Percentiles rank a stretch among this genome's conserved stretches.
phyloP scores from a whole-genome alignment of 2,888 invertebrate genomes.

The Papilio gigon region DNA sequence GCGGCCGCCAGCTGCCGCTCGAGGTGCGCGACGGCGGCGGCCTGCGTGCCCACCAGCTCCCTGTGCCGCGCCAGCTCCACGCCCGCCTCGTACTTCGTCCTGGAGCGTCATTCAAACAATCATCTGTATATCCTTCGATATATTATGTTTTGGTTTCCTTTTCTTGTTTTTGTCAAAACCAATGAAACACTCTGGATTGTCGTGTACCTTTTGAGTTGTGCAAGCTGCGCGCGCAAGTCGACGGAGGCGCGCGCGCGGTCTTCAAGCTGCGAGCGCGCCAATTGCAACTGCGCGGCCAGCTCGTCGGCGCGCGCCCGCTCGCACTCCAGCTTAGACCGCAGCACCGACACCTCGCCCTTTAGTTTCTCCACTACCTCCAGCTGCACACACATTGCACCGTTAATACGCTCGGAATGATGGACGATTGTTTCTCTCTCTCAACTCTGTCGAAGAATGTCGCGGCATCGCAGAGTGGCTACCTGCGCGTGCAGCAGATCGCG shows the following conservation, averaged over 20 bases:
- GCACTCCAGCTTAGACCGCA: conserved; percentile 77
- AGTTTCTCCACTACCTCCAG: conserved; percentile 74
- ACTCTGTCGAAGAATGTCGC: too few species aligned
- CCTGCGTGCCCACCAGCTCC: conserved; percentile 63
- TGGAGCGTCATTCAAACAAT: conserved; percentile 44
- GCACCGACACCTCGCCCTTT: conserved; percentile 76
- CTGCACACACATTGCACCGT: conserved; percentile 52
- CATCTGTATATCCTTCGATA: neutral
- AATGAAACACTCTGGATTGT: neutral
- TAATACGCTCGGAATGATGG: neutral
- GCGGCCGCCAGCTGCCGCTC: conserved; percentile 68
- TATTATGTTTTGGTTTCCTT: neutral
- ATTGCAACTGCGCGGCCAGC: conserved; percentile 69
- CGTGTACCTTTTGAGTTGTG: conserved; percentile 60
- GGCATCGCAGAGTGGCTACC: neutral
- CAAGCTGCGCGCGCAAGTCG: conserved; percentile 65
- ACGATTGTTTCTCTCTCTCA: too few species aligned
- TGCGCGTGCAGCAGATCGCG: conserved; percentile 47
- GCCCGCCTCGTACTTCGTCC: conserved; percentile 69
- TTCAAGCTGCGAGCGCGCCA: conserved; percentile 65
- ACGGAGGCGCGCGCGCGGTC: conserved; percentile 47
- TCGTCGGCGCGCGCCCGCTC: conserved; percentile 77
- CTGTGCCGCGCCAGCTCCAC: conserved; percentile 66
- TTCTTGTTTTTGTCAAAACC: neutral
- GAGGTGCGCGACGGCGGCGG: conserved; percentile 73